Conservation (phyloP, 1,140 invertebrate genomes). For the Orchesella cincta region DNA sequence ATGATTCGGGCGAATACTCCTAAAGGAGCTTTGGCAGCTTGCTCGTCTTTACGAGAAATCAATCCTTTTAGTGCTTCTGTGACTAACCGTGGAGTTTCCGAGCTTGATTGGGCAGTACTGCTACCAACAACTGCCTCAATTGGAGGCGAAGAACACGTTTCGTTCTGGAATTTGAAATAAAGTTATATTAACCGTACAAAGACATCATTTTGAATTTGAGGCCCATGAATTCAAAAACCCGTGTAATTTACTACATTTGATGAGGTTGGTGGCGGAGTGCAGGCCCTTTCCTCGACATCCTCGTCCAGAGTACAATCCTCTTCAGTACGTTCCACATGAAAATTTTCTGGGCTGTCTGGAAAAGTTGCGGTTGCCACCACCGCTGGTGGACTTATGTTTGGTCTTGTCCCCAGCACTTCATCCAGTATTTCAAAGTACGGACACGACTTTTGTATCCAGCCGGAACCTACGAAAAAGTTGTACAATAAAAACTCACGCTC, state of each 20-base stretch:
- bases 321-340: not conserved
- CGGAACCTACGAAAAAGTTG: no score
- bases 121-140: not conserved
- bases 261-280: not conserved
- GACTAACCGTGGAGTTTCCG: not conserved
- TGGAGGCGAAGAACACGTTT: not conserved
- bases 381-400: conserved; percentile 30
- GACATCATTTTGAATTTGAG: not conserved
- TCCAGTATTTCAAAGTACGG: conserved; percentile 33
- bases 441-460: conserved; percentile 25
- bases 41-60: not conserved
- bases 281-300: not conserved
- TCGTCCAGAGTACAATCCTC: not conserved
- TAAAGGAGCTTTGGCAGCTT: not conserved
- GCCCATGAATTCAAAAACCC: no score
- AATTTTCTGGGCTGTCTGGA: not conserved
- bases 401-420: conserved; percentile 29
- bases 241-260: not conserved
- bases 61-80: not conserved
- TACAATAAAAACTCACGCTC: no score
- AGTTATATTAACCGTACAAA: not conserved
- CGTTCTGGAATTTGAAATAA: not conserved
- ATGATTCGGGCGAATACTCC: not conserved
- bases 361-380: not conserved
- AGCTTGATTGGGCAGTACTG: not conserved